Base-by-base conservation (phyloP, 2,797 vertebrate genomes). In the Meriones psammophilus region DNA sequence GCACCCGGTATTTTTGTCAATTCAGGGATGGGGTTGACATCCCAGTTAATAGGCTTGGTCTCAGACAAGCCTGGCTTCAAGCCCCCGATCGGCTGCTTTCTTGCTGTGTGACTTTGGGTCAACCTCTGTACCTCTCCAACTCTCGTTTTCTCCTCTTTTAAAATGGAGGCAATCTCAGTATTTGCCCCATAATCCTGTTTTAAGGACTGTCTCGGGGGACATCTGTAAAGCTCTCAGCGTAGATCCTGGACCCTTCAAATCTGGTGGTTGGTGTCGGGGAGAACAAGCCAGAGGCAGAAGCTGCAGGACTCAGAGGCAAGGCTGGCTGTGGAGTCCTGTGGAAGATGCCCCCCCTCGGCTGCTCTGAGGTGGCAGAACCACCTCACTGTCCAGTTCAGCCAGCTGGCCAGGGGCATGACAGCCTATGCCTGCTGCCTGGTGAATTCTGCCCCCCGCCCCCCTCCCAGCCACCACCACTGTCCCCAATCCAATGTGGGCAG, bases 41-140 rank as follows among this genome's bases (percentile, higher is more conserved):
- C 46, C 68, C 28, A 30, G 6, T 56, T 69, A 58, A 36, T 78
- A 54, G 1, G 3, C 42, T 71, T 74, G 30, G 56, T 54, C 81
- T 78, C n/a, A 5, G 64, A 28, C 62, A 86, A 36, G 84, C 39
- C 54, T 74, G 50, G 73, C 20, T 84, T 74, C 86, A 66, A 76
- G 26, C 46, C 83, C n/a, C 28, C 78, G n/a, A 62, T 85, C n/a
- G 42, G 71, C 39, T 28, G 9, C 18, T 86, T 39, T 50, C 62
- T 89, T 73, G 33, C 74, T 88, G n/a, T 88, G 81, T 94, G 77
- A 84, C 73, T 42, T 39, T 26, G 28, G 58, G 15, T 28, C n/a
- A 36, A 28, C 90, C 28, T 56, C 58, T 30, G 2, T 8, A n/a
- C 26, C 68, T 68, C 39, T 68, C 86, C 39, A 80, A n/a, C 54